Base-by-base conservation (phyloP, 2,888 invertebrate genomes). In the Endotricha flammealis region DNA sequence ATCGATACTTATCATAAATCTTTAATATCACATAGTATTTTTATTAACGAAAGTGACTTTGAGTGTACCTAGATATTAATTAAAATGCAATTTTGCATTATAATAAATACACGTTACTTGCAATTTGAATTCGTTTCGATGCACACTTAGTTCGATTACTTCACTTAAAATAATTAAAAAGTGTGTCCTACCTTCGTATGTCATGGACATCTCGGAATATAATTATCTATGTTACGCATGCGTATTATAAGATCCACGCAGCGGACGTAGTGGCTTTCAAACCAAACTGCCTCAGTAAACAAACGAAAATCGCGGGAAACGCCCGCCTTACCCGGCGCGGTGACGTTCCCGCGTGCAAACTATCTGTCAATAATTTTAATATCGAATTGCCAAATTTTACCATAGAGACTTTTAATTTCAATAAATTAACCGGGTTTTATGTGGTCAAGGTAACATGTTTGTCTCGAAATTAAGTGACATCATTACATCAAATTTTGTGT, bases 211-310 rank as follows among this genome's bases (percentile, higher is more conserved):
- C 50, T 57, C 50, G 47, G 42, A 46, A 59, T 57, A 54, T 54
- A 64, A 64, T 61, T 59, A 64, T 59, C 46, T 53, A 57, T 55
- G 58, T 12, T 31, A 52, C 67, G 67, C 67, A 64, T 67, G 67
- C 67, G 67, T 54, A 28, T 23, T 7, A 32, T 20, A 14, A 23
- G 24, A 23, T 42, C 34, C 46, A 34, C 32, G 38, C 30, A 36
- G 29, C 12, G 12, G 4, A 16, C 16, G 16, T 16, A 16, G 16
- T 16, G 16, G n/a, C n/a, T n/a, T n/a, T n/a, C n/a, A 16, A 16
- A 4, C 6, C 16, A 16, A 16, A 16, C 16, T 16, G 16, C 28
- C 17, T 20, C 48, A 57, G 57, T 57, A 55, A 54, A 57, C 54
- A 55, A 50, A 45, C 37, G 53, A 39, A 25, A 16, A 32, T 39